Evolutionary conservation across 2,888 invertebrate genomes (phyloP).

Genomic region (Idaea aversata): DNA sequence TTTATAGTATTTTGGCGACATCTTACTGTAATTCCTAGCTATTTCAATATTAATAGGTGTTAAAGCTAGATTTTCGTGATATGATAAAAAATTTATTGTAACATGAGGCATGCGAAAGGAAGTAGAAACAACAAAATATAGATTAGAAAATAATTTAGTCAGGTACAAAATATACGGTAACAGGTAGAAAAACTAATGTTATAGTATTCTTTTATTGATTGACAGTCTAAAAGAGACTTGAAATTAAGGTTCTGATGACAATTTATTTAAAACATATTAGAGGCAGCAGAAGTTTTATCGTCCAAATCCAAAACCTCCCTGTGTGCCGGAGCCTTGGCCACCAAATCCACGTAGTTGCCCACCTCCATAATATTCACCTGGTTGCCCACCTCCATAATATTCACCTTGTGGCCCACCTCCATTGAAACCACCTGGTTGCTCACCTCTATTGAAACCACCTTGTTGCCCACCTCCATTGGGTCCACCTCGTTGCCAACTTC

Average conservation of each 20-base stretch:
- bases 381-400: constrained; percentile 12
- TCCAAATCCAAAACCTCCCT: not conserved
- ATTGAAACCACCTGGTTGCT: constrained; percentile 15
- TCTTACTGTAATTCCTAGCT: too few species aligned
- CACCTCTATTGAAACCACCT: constrained; percentile 14
- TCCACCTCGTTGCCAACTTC: constrained; percentile 14
- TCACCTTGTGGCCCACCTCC: constrained; percentile 14
- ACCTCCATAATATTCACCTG: constrained; percentile 11
- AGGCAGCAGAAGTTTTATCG: not conserved
- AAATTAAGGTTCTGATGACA: too few species aligned
- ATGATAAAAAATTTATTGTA: too few species aligned
- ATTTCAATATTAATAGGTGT: too few species aligned
- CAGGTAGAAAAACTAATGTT: not conserved
- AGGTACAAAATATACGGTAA: not conserved
- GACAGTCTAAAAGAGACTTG: too few species aligned
- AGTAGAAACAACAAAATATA: not conserved
- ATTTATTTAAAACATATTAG: too few species aligned
- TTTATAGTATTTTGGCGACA: too few species aligned
- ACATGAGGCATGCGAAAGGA: not conserved
- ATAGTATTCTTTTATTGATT: not conserved
- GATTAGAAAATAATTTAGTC: not conserved
- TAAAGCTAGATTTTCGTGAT: too few species aligned
- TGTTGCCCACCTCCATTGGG: constrained; percentile 12
- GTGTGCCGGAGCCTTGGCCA: constrained; percentile 8
- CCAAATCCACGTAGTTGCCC: constrained; percentile 17